These are phyloP conservation scores for Dasyornis broadbenti DNA, from an alignment of 2,113 vertebrate genomes.

Conservation along the genomic window DNA sequence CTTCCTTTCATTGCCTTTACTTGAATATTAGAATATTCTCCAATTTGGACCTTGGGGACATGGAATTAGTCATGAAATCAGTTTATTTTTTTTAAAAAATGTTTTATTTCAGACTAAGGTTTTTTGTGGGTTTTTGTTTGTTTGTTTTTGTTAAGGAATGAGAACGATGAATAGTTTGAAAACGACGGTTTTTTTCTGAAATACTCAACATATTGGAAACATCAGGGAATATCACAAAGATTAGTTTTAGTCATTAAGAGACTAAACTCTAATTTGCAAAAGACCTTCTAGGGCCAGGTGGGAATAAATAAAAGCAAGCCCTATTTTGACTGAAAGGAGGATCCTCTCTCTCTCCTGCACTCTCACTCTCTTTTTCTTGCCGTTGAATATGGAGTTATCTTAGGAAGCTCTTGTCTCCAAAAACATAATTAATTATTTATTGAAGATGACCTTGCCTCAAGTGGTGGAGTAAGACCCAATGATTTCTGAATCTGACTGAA, in stretches of 20 bases:
- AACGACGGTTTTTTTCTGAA: neutral
- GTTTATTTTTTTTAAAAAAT: neutral
- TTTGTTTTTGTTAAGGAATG: neutral
- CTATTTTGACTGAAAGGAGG: neutral
- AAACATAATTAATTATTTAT: neutral
- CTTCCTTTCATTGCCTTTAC: neutral
- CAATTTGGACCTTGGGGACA: neutral
- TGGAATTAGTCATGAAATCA: neutral
- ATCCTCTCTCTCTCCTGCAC: neutral
- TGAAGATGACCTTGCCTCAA: neutral
- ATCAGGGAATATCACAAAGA: neutral
- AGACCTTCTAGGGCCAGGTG: neutral
- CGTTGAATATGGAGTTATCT: neutral
- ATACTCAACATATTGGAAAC: neutral
- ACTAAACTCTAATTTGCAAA: neutral
- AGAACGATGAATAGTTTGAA: neutral
- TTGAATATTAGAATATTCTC: neutral
- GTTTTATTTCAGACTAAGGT: neutral
- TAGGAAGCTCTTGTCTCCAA: neutral
- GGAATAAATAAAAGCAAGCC: neutral
- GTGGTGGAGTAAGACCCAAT: neutral
- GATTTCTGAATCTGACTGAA: neutral
- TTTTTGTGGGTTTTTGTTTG: neutral
- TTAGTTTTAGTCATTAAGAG: neutral
- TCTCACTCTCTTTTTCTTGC: neutral